Base-by-base conservation (phyloP, 2,113 vertebrate species). In the Pterocles burchelli region DNA sequence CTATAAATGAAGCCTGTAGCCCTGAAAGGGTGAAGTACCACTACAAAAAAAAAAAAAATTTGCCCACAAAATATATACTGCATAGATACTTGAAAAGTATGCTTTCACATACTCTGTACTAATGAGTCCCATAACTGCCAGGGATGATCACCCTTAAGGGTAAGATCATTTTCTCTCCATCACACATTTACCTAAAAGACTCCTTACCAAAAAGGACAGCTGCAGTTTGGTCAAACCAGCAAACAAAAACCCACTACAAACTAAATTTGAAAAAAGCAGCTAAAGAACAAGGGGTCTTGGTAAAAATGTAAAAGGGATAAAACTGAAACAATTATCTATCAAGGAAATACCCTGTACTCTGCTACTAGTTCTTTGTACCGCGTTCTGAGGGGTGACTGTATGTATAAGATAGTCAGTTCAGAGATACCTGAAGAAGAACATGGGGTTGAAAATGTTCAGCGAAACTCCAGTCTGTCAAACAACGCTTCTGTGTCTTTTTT, bases 351-450 rank as follows among this genome's bases (percentile, higher is more conserved):
- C 17, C 31, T 52, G 28, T 65, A 65, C 67, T 88, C 36, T 9
- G 15, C 51, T 57, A 36, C 2, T 24, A 41, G 51, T 68, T 81
- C 29, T 83, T 41, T 54, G 31, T 58, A 58, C 1, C 67, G 43
- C 2, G 6, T 52, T 67, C 51, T 63, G n/a, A 66, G 49, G 25
- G 29, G 16, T 45, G 36, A 65, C 52, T 22, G 4, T 52, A 63
- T 26, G 46, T 29, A 6, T 22, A 70, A 88, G 17, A 73, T 13
- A 70, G 59, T 29, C 74, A 92, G 67, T 34, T 90, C 83, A 86
- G 63, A 93, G 75, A 71, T 97, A 99, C 99, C 99, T 99, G 99
- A 72, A 94, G 96, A 85, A 99, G 98, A 55, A 99, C 58, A 26
- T 93, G 48, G 0, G 98, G 95, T 28, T 96, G 96, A 95, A 99